Evolutionary conservation across 2,113 vertebrate genomes (phyloP).

Genomic region (Anoura caudifer): DNA sequence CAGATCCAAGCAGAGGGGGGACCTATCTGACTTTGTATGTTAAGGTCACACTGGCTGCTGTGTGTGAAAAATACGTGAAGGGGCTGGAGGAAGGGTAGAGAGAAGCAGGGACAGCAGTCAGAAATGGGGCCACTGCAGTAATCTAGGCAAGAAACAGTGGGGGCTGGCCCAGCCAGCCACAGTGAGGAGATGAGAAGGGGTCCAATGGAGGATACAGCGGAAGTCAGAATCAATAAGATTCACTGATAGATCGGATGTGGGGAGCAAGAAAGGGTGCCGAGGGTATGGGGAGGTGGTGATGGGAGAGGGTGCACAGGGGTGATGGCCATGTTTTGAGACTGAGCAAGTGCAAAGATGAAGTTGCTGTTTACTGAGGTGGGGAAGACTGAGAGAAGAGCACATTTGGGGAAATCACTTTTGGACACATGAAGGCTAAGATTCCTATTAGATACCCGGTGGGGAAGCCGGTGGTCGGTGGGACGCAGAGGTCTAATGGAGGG

Average conservation of each 20-base stretch:
- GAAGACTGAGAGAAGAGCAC: neutral
- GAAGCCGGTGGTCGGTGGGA: neutral
- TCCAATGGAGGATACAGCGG: neutral
- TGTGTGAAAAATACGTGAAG: neutral
- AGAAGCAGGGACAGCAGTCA: neutral
- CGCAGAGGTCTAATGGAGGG: neutral
- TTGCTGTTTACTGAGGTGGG: neutral
- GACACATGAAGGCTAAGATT: neutral
- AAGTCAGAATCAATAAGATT: neutral
- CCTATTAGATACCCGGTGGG: neutral
- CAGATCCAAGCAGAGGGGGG: neutral
- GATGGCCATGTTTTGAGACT: neutral
- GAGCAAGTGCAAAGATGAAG: neutral
- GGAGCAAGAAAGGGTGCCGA: neutral
- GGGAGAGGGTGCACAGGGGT: neutral
- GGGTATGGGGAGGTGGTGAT: rapidly evolving
- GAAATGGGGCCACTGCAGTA: neutral
- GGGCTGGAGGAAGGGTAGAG: neutral
- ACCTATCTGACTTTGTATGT: neutral
- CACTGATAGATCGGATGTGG: neutral
- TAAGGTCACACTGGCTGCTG: neutral
- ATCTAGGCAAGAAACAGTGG: neutral
- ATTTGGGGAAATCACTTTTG: neutral
- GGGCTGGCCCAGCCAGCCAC: neutral
- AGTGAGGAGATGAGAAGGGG: neutral